Evolutionary conservation across 2,113 vertebrate genomes (phyloP), one percentile per base, ranked within the genome.

Genomic region (Vireo altiloquus): DNA sequence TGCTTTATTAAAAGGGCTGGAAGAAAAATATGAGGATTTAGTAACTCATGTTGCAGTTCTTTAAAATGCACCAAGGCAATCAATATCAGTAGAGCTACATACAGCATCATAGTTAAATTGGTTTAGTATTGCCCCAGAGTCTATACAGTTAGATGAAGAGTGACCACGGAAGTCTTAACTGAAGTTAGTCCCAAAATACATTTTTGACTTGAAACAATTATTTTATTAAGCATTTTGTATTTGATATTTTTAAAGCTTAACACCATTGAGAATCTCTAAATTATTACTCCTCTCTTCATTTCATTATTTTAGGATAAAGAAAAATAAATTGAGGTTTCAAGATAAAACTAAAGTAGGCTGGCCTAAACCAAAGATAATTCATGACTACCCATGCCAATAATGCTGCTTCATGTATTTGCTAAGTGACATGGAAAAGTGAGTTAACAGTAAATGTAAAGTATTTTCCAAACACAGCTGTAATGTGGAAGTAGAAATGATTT

Each of bases 261-360:
- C 2, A 7, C 21, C 15, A 42, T 8, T 57, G 17, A 66, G 6
- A 57, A 11, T 64, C n/a, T 87, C 18, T 71, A 65, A 81, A 33
- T 90, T 50, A 44, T n/a, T 75, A 44, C 16, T 53, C 64, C 17
- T 79, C 13, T 30, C 8, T 77, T 83, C 1, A 42, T 61, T 57
- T 37, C 15, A 47, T 71, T 81, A 63, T 72, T 89, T 91, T 72
- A 72, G 11, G 4, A 57, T 64, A 23, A 74, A 92, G 42, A 20
- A 79, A 95, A 94, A 76, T n/a, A 75, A 89, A 89, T 46, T 56
- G 37, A 72, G 25, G 77, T 85, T 95, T 89, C 77, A 87, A 57
- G 49, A 75, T 78, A 89, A 94, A 82, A 15, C 24, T 57, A 85
- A 89, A 94, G 22, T 13, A 79, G 70, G 37, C 10, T 91, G 57